Evolutionary conservation across 2,797 vertebrate genomes (phyloP).

Genomic region (Masticophis lateralis): DNA sequence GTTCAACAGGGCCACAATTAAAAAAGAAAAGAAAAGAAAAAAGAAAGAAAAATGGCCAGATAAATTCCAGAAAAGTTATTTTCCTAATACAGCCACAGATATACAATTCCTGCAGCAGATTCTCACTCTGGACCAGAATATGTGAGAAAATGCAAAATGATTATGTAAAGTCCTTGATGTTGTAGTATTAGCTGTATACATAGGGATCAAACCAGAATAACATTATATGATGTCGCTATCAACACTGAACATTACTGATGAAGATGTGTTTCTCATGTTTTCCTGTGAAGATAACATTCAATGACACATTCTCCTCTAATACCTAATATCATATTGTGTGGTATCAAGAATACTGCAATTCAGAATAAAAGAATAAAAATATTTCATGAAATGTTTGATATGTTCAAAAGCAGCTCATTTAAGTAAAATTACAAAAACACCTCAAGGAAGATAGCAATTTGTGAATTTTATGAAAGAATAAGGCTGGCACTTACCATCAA

Average conservation of each 20-base stretch:
- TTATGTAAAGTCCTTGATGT: background rate
- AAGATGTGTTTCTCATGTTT: background rate
- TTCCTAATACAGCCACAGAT: background rate
- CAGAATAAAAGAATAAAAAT: background rate
- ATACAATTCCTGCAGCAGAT: background rate
- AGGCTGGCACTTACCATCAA: constrained; percentile 82
- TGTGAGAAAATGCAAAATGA: background rate
- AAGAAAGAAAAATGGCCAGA: too few relatives aligned
- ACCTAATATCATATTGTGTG: background rate
- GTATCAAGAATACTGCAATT: background rate
- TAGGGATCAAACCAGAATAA: background rate
- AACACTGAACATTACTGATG: background rate
- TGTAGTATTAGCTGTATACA: background rate
- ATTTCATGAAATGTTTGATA: background rate
- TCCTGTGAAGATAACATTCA: background rate
- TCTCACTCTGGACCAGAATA: background rate
- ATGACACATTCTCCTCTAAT: background rate
- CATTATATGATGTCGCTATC: background rate
- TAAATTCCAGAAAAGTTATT: background rate
- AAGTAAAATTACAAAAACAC: background rate
- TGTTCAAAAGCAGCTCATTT: background rate
- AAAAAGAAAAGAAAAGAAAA: background rate
- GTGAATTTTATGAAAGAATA: constrained; percentile 10
- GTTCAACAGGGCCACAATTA: background rate
- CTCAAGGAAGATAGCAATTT: background rate